Evolutionary conservation across 2,888 invertebrate genomes (phyloP).

Genomic region (Pristionchus entomophagus): DNA sequence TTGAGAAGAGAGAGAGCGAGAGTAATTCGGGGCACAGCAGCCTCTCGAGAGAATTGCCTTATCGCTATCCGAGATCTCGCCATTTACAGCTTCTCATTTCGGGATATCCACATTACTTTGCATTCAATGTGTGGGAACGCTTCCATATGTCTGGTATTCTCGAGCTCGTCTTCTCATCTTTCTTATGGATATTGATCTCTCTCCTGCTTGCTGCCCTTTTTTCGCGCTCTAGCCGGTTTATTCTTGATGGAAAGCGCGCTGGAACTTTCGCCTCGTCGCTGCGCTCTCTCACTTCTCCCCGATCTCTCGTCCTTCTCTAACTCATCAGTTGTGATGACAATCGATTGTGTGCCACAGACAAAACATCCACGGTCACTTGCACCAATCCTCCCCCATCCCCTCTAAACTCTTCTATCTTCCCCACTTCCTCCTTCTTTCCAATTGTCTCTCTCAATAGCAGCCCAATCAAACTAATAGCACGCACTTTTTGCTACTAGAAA

Average conservation of each 20-base stretch:
- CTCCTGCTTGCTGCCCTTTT: neutral
- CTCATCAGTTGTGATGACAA: slow-evolving; percentile 23
- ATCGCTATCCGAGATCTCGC: neutral
- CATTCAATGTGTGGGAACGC: neutral
- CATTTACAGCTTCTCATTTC: slow-evolving; percentile 34
- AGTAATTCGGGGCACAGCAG: neutral
- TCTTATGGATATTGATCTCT: neutral
- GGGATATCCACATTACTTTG: slow-evolving; percentile 20
- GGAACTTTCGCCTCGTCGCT: neutral
- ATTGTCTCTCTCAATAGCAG: slow-evolving; percentile 7
- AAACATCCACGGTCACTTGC: slow-evolving; percentile 25
- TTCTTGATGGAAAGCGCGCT: slow-evolving; percentile 31
- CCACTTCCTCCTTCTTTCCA: slow-evolving; percentile 4
- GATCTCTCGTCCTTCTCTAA: slow-evolving; percentile 22
- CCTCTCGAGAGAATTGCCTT: slow-evolving; percentile 25
- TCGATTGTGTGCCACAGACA: neutral
- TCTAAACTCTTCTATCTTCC: neutral
- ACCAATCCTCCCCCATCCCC: neutral
- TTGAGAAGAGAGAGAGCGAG: neutral
- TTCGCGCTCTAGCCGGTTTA: neutral
- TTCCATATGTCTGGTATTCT: slow-evolving; percentile 8
- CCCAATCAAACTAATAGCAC: slow-evolving; percentile 36
- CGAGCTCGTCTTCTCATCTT: neutral
- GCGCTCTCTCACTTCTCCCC: neutral
- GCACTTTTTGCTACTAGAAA: slow-evolving; percentile 12